Evolutionary conservation across 2,113 vertebrate species (phyloP).

Genomic region (Chrysemys picta): DNA sequence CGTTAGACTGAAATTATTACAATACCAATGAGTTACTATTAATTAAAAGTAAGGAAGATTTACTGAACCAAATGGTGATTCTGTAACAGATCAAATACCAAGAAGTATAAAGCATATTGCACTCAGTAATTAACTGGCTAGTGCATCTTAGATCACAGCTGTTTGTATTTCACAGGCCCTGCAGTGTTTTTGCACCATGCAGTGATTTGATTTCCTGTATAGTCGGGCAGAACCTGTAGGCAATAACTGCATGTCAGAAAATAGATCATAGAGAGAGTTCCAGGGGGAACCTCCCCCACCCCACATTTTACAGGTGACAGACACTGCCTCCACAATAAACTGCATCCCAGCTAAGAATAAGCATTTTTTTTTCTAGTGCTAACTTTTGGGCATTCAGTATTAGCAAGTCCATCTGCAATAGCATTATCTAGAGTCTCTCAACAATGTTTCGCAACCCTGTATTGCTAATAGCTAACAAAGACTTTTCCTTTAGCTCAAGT

Average conservation of each 20-base stretch:
- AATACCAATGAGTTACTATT: conserved; percentile 63
- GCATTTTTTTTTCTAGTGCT: background rate
- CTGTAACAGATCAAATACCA: conserved; percentile 58
- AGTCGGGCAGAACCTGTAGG: background rate
- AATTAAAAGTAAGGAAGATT: conserved; percentile 72
- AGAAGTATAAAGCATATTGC: conserved; percentile 4
- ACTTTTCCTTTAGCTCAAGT: conserved; percentile 20
- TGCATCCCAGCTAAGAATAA: background rate
- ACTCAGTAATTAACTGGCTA: conserved; percentile 15
- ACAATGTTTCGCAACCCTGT: background rate
- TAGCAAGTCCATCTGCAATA: background rate
- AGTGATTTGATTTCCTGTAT: background rate
- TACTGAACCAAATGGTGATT: conserved; percentile 38
- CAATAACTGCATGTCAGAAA: background rate
- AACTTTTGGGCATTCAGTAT: background rate
- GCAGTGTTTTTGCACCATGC: background rate
- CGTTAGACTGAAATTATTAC: conserved; percentile 67
- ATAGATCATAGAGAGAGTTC: background rate
- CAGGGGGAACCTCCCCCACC: background rate
- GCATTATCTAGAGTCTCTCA: background rate
- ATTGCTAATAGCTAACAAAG: background rate
- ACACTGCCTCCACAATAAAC: background rate
- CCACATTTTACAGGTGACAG: background rate
- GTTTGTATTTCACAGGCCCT: accelerated
- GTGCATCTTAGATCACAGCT: conserved; percentile 37